phyloP scores from a whole-genome alignment of 2,888 invertebrate species.

The Drosophila anomelani region DNA sequence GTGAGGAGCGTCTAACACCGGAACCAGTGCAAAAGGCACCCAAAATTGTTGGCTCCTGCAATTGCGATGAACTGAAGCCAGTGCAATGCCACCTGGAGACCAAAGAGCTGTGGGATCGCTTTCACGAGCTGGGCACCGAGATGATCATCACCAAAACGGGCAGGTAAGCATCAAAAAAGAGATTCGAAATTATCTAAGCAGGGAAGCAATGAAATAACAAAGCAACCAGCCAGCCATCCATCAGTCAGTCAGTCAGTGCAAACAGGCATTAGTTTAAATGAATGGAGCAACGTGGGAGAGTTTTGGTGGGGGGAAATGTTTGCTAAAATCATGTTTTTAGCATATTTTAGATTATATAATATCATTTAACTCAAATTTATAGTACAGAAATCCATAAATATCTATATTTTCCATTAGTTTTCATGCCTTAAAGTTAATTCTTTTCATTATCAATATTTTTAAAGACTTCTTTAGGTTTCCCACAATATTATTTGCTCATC shows the following conservation, averaged over 20 bases:
- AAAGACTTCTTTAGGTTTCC: not conserved
- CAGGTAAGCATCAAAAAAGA: constrained; percentile 87
- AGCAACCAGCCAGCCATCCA: constrained; percentile 5
- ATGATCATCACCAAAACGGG: constrained; percentile 99
- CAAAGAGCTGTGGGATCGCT: constrained; percentile 98
- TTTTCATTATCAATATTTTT: not conserved
- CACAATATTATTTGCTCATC: constrained; percentile 13
- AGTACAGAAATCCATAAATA: not conserved
- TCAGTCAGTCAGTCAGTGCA: constrained; percentile 23
- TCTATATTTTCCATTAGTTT: not conserved
- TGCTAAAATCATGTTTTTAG: not conserved
- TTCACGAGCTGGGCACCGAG: constrained; percentile 96
- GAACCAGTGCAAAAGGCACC: constrained; percentile 85
- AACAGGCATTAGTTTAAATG: constrained; percentile 44
- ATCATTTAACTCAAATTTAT: not conserved
- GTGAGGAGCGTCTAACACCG: constrained; percentile 84
- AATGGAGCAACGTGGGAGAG: constrained; percentile 1
- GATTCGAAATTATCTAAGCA: constrained; percentile 1
- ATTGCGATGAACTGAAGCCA: constrained; percentile 92
- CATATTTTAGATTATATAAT: not conserved
- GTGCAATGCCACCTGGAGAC: constrained; percentile 97
- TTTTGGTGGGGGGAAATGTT: not conserved
- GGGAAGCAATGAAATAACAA: not conserved
- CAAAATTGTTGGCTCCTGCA: constrained; percentile 88
- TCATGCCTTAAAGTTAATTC: not conserved